phyloP scores from a whole-genome alignment of 2,888 invertebrate species.

The Diadromus collaris region DNA sequence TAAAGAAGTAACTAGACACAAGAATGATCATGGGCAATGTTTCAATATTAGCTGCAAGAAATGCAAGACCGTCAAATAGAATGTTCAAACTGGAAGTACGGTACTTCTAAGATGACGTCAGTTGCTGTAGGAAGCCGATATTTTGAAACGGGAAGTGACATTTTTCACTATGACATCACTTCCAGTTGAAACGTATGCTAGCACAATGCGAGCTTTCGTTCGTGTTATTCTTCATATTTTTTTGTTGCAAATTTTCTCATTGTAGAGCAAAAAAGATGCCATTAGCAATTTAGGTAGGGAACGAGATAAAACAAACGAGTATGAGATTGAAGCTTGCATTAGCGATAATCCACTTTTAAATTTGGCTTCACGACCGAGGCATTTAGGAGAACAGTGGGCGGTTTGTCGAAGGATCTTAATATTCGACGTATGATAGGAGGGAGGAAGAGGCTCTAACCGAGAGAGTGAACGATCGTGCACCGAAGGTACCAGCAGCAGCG shows the following conservation, averaged over 20 bases:
- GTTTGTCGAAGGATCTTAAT: conserved; percentile 34
- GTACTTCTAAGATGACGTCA: too few species aligned
- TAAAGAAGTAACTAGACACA: too few species aligned
- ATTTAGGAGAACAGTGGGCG: conserved; percentile 17
- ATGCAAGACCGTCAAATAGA: too few species aligned
- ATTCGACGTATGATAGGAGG: conserved; percentile 21
- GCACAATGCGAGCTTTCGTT: too few species aligned
- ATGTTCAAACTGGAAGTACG: too few species aligned
- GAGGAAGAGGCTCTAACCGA: conserved; percentile 13
- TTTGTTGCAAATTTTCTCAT: not conserved
- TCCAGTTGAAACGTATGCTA: too few species aligned
- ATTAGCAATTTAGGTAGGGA: conserved; percentile 21
- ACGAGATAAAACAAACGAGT: conserved; percentile 9
- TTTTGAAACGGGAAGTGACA: too few species aligned
- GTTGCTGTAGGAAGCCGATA: too few species aligned
- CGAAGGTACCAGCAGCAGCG: conserved; percentile 30
- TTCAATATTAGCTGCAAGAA: too few species aligned
- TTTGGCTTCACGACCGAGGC: not conserved
- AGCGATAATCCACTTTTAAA: conserved; percentile 6
- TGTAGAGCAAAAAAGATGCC: not conserved
- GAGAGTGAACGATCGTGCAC: conserved; percentile 9
- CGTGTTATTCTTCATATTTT: not conserved
- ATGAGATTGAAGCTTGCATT: not conserved
- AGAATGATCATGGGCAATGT: too few species aligned
- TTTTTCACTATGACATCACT: too few species aligned